Evolutionary conservation across 2,797 vertebrate species (phyloP).

Genomic region (Pangasius sanitwongsei): DNA sequence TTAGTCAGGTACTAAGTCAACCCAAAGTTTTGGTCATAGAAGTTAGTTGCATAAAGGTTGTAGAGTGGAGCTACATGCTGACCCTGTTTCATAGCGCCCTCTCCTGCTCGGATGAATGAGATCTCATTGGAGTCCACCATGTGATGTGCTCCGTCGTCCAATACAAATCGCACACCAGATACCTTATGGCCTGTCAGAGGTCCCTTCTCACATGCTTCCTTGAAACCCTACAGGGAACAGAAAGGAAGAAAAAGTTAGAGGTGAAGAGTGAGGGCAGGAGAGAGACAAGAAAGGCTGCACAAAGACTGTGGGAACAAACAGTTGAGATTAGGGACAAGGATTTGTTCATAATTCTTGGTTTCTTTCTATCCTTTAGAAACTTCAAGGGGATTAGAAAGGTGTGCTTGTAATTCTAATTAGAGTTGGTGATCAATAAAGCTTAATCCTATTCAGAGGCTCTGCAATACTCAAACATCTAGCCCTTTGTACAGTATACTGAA

Average conservation of each 20-base stretch:
- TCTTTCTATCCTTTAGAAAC: background rate
- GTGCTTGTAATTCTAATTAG: background rate
- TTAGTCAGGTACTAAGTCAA: background rate
- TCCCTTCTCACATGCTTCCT: slow-evolving; percentile 89
- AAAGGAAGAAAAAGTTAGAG: background rate
- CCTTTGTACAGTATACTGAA: background rate
- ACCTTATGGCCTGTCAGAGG: slow-evolving; percentile 86
- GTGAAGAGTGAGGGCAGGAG: background rate
- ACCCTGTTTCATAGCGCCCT: slow-evolving; percentile 95
- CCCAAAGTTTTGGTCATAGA: background rate
- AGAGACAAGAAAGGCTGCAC: background rate
- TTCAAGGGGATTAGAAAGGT: slow-evolving; percentile 1
- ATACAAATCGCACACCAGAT: slow-evolving; percentile 85
- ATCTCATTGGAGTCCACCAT: slow-evolving; percentile 97
- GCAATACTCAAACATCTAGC: background rate
- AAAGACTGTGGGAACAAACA: slow-evolving; percentile 11
- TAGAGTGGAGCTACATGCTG: background rate
- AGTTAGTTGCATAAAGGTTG: background rate
- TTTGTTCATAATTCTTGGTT: background rate
- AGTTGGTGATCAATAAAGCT: background rate
- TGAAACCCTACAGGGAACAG: slow-evolving; percentile 80
- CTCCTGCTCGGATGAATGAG: slow-evolving; percentile 92
- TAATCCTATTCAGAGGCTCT: background rate
- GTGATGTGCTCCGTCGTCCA: slow-evolving; percentile 91
- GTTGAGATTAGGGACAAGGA: background rate